Conservation (phyloP, 2,797 vertebrate genomes). For the Poeciliopsis infans region DNA sequence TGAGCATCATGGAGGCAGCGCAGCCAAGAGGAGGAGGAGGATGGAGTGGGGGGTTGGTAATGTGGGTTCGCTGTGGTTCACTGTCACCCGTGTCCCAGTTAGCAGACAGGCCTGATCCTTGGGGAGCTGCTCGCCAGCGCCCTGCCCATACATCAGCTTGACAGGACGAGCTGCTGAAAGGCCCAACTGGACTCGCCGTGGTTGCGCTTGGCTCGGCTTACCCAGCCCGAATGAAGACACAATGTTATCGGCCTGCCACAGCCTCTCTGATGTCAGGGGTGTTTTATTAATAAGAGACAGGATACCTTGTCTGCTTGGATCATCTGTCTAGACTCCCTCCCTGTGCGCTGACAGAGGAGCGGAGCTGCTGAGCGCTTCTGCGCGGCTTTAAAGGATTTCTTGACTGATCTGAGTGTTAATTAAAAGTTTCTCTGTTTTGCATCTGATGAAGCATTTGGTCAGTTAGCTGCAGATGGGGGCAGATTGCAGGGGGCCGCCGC, state of each 20-base stretch:
- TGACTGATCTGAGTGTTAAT: neutral
- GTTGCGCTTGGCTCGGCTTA: constrained; percentile 60
- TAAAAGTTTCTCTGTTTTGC: constrained; percentile 49
- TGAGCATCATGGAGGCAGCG: constrained; percentile 47
- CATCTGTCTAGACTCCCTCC: constrained; percentile 72
- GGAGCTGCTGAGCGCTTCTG: constrained; percentile 18
- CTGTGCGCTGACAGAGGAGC: constrained; percentile 27
- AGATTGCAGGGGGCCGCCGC: constrained; percentile 62
- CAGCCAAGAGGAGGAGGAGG: constrained; percentile 23
- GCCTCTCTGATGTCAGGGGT: constrained; percentile 65
- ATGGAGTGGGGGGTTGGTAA: constrained; percentile 36
- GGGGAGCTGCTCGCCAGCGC: constrained; percentile 66
- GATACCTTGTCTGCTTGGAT: constrained; percentile 61
- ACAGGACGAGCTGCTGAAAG: constrained; percentile 75
- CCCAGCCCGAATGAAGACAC: constrained; percentile 69
- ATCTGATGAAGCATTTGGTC: constrained; percentile 68
- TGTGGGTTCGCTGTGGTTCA: constrained; percentile 70
- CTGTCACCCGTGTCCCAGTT: constrained; percentile 81
- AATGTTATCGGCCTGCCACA: constrained; percentile 70
- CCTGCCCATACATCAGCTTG: constrained; percentile 76
- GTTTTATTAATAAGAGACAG: constrained; percentile 72
- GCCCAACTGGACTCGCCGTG: constrained; percentile 54
- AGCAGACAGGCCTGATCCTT: constrained; percentile 74
- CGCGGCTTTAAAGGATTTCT: constrained; percentile 5
- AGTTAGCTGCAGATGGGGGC: constrained; percentile 68